phyloP scores from a whole-genome alignment of 2,888 invertebrate species.

The Tenthredo livida region DNA sequence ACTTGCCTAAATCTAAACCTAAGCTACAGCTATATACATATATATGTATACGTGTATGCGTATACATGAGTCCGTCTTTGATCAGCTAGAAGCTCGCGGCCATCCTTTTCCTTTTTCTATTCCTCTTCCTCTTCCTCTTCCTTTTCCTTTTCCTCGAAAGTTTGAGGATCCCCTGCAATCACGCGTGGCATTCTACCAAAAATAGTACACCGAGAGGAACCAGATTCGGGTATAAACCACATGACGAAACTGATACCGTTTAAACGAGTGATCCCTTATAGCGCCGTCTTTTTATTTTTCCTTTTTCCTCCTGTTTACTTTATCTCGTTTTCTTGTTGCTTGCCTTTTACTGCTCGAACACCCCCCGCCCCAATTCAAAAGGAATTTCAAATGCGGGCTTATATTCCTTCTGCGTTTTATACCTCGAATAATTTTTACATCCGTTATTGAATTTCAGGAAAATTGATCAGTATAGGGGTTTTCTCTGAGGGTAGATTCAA shows the following conservation, averaged over 20 bases:
- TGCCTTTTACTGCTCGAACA: neutral
- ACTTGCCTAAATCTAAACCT: neutral
- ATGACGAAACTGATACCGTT: neutral
- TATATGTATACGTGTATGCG: too few relatives aligned
- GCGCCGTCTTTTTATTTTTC: neutral
- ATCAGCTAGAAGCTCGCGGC: conserved; percentile 17
- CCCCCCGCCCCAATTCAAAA: neutral
- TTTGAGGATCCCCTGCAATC: neutral
- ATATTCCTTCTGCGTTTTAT: neutral
- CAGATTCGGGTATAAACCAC: neutral
- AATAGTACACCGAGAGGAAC: neutral
- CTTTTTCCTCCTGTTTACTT: neutral
- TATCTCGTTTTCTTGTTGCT: neutral
- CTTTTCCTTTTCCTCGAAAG: neutral
- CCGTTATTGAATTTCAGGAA: neutral
- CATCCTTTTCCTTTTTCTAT: neutral
- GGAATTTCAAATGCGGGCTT: neutral
- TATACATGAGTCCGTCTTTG: too few relatives aligned
- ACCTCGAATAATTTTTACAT: neutral
- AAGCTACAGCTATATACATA: neutral
- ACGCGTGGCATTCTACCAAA: neutral
- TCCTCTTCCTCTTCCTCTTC: neutral
- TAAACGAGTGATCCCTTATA: neutral
- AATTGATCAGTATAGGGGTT: neutral
- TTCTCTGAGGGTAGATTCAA: neutral